Conservation (phyloP, 1,140 invertebrate species). For the Palaemon carinicauda region DNA sequence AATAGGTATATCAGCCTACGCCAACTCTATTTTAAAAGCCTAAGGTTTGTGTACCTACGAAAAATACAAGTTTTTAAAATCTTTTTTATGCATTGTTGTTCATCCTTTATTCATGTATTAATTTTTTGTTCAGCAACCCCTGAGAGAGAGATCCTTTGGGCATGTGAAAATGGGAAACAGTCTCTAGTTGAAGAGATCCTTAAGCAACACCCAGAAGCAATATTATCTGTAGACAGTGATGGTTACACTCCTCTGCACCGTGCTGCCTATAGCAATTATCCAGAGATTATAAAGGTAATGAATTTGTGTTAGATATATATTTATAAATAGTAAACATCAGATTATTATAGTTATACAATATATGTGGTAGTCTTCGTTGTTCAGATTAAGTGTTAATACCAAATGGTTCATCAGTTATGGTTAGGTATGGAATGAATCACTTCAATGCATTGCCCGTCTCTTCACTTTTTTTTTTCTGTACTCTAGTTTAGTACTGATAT, state of each 20-base stretch:
- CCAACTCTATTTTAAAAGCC: too few species aligned
- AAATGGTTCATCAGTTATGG: too few species aligned
- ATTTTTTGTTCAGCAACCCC: constrained; percentile 18
- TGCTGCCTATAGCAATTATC: constrained; percentile 31
- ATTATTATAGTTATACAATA: too few species aligned
- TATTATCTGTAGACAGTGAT: constrained; percentile 7
- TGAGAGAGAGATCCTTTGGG: constrained; percentile 43
- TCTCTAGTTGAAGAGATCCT: constrained; percentile 31
- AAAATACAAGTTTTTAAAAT: too few species aligned
- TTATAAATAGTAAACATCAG: not conserved
- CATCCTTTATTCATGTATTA: not conserved
- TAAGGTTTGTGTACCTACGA: too few species aligned
- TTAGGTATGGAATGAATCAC: too few species aligned
- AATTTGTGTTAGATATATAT: not conserved
- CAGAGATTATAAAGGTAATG: constrained; percentile 41
- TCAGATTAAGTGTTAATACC: too few species aligned
- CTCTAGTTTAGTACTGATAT: too few species aligned
- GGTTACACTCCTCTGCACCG: constrained; percentile 42
- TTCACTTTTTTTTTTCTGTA: too few species aligned
- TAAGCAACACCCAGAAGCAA: constrained; percentile 29
- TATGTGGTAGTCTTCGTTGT: not conserved
- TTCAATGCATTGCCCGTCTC: too few species aligned
- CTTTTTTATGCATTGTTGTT: too few species aligned
- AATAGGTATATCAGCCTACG: too few species aligned
- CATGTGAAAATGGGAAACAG: constrained; percentile 40